phyloP scores from a whole-genome alignment of 2,113 vertebrate species.

The Laterallus jamaicensis region DNA sequence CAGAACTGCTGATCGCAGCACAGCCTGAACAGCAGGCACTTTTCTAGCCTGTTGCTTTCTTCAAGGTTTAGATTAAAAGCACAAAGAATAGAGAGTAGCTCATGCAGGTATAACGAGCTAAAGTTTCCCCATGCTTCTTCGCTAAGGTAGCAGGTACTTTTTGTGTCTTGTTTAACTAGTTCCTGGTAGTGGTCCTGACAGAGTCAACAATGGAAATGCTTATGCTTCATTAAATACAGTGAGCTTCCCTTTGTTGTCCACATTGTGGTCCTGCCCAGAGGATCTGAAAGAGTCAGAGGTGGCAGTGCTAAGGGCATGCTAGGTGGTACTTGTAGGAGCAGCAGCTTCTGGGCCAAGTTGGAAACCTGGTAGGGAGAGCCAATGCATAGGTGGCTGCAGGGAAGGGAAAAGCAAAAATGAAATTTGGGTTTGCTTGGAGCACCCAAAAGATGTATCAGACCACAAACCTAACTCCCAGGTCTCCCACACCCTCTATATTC shows the following conservation, averaged over 20 bases:
- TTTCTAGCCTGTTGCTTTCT: not conserved
- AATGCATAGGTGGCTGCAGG: not conserved
- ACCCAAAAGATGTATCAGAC: not conserved
- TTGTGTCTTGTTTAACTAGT: not conserved
- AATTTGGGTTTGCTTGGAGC: not conserved
- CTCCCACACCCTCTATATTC: not conserved
- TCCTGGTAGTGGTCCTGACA: rapidly evolving
- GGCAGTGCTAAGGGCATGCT: not conserved
- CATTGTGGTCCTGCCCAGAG: not conserved
- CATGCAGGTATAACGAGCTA: not conserved
- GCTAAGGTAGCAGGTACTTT: not conserved
- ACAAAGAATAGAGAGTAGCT: not conserved
- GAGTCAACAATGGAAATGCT: not conserved
- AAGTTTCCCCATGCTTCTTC: not conserved
- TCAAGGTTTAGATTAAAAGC: not conserved
- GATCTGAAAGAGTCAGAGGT: not conserved
- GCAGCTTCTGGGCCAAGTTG: not conserved
- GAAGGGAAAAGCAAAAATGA: not conserved
- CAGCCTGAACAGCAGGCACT: not conserved
- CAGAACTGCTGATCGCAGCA: not conserved
- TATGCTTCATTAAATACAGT: not conserved
- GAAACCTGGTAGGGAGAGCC: not conserved
- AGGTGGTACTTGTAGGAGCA: not conserved
- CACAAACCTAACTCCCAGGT: not conserved
- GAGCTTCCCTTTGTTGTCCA: not conserved